Percentiles rank a stretch among this genome's conserved stretches.
Evolutionary conservation across 2,113 vertebrate genomes (phyloP).

Genomic region (Amphilophus citrinellus): DNA sequence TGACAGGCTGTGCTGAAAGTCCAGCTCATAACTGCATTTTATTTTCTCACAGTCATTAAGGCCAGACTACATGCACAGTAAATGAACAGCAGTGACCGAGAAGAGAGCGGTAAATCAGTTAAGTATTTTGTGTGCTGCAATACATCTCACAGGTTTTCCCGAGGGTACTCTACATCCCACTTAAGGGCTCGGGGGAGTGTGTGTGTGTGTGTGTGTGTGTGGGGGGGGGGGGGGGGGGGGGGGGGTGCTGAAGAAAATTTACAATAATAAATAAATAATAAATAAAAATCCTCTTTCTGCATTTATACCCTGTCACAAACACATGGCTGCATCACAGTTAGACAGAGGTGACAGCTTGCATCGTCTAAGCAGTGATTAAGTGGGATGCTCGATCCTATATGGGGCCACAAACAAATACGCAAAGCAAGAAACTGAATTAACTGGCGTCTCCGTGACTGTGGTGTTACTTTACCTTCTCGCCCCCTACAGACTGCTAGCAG

Average conservation of each 20-base stretch:
- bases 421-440: neutral
- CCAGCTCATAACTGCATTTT: conserved; percentile 23
- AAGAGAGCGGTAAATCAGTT: conserved; percentile 31
- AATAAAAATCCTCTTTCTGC: conserved; percentile 29
- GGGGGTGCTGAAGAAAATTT: neutral
- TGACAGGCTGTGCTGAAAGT: conserved; percentile 31
- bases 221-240: too few relatives aligned
- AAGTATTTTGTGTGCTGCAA: conserved; percentile 36
- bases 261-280: neutral
- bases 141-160: neutral
- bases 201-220: too few relatives aligned
- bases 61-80: conserved; percentile 24
- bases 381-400: neutral
- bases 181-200: neutral
- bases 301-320: conserved; percentile 33
- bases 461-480: neutral
- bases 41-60: conserved; percentile 43
- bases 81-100: neutral
- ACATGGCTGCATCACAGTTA: conserved; percentile 45
- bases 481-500: neutral
- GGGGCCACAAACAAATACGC: neutral
- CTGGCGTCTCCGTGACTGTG: neutral
- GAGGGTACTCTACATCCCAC: conserved; percentile 5
- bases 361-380: conserved; percentile 63
- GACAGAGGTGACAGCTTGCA: conserved; percentile 61